A percentile compares a stretch with the other conserved stretches of the same genome.
Conservation (phyloP, 2,113 vertebrate genomes). For the Pomatostomus ruficeps region DNA sequence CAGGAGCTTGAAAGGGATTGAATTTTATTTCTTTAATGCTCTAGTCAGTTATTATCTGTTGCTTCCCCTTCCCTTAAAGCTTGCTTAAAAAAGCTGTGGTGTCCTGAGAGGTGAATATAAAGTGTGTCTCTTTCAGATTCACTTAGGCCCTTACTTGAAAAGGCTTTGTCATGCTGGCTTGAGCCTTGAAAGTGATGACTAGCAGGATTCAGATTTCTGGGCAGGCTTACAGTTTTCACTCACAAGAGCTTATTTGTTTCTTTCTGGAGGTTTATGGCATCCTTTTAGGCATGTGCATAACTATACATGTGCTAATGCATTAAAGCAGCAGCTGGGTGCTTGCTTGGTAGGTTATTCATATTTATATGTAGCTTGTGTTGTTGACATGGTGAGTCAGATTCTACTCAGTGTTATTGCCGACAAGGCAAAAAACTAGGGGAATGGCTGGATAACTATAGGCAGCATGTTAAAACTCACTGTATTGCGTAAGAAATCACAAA, state of each 20-base stretch:
- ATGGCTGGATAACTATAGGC: not conserved
- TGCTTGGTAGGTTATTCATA: constrained; percentile 7
- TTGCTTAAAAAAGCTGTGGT: not conserved
- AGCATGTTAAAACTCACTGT: not conserved
- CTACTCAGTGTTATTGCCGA: not conserved
- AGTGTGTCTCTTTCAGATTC: not conserved
- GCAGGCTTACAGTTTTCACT: not conserved
- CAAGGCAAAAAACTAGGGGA: not conserved
- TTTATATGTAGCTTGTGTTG: not conserved
- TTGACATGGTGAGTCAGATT: constrained; percentile 12
- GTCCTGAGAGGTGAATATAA: not conserved
- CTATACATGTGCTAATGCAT: constrained; percentile 32
- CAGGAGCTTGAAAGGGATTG: not conserved
- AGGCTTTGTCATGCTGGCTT: constrained; percentile 50
- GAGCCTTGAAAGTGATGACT: constrained; percentile 32
- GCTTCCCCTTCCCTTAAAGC: not conserved
- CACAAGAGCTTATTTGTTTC: constrained; percentile 34
- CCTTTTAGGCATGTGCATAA: constrained; percentile 28
- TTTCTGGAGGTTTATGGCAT: constrained; percentile 19
- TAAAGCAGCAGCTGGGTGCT: constrained; percentile 30
- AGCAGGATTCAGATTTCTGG: constrained; percentile 33
- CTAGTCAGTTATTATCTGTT: not conserved
- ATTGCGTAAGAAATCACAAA: not conserved
- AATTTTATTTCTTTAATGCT: not conserved
- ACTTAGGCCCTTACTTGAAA: not conserved